Conservation (phyloP, 2,888 invertebrate species). For the Anthrax anthrax region DNA sequence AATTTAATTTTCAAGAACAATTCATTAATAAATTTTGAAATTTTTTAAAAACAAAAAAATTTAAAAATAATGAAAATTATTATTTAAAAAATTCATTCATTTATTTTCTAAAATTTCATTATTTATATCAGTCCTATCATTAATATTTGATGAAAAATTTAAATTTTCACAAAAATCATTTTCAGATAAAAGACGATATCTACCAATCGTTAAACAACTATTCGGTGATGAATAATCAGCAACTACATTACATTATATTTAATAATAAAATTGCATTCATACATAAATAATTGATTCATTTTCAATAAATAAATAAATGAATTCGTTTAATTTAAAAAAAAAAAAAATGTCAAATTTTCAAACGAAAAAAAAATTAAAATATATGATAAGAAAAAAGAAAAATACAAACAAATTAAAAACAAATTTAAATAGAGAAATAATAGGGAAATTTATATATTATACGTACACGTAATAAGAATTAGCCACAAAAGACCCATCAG, state of each 20-base stretch:
- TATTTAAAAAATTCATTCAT: no score
- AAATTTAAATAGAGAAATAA: no score
- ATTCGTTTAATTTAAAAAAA: not conserved
- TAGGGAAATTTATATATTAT: not conserved
- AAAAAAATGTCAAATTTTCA: no score
- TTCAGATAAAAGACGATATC: constrained; percentile 11
- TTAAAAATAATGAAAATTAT: no score
- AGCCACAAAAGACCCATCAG: not conserved
- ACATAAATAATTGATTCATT: no score
- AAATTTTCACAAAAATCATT: constrained; percentile 6
- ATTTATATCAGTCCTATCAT: not conserved
- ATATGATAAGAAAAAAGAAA: not conserved
- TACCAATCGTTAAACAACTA: constrained; percentile 8
- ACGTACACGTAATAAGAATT: not conserved
- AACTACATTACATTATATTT: not conserved
- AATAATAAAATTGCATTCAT: not conserved
- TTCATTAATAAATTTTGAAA: no score
- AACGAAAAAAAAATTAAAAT: not conserved
- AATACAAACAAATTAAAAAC: not conserved
- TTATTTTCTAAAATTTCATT: not conserved
- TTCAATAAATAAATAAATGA: no score
- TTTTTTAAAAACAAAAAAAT: no score
- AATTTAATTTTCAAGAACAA: no score
- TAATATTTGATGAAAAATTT: not conserved
- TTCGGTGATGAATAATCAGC: constrained; percentile 6